phyloP scores from a whole-genome alignment of 2,888 invertebrate genomes.

The Tipula lateralis region DNA sequence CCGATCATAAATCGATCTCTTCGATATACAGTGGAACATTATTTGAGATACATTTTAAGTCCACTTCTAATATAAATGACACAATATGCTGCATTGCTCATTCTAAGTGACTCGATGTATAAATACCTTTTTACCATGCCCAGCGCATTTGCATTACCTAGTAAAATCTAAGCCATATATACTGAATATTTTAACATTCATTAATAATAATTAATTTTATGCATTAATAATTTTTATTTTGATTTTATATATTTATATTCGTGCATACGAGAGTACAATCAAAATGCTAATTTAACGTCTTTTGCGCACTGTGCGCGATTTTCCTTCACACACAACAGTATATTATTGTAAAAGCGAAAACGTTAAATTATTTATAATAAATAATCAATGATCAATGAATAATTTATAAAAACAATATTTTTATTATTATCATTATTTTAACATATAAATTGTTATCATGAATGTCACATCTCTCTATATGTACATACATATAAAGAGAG shows the following conservation, averaged over 20 bases:
- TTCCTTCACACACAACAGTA: not conserved
- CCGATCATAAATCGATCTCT: no score
- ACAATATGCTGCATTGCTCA: no score
- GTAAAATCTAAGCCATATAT: not conserved
- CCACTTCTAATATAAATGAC: no score
- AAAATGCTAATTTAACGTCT: not conserved
- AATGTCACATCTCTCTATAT: not conserved
- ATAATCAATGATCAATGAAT: conserved; percentile 1
- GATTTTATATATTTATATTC: not conserved
- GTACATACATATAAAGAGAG: not conserved
- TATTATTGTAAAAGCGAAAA: not conserved
- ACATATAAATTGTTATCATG: not conserved
- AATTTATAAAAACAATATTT: not conserved
- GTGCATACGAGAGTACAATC: not conserved
- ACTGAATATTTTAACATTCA: not conserved
- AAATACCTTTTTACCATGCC: no score
- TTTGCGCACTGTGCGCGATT: not conserved
- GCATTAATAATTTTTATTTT: not conserved
- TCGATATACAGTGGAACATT: no score
- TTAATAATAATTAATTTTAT: not conserved
- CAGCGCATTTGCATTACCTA: not conserved
- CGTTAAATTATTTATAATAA: not conserved
- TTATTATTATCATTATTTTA: not conserved
- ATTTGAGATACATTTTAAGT: no score
- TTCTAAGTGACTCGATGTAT: no score